These are phyloP conservation scores for Laticauda laticaudata DNA, from an alignment of 2,113 vertebrate genomes.

Conservation along the genomic window DNA sequence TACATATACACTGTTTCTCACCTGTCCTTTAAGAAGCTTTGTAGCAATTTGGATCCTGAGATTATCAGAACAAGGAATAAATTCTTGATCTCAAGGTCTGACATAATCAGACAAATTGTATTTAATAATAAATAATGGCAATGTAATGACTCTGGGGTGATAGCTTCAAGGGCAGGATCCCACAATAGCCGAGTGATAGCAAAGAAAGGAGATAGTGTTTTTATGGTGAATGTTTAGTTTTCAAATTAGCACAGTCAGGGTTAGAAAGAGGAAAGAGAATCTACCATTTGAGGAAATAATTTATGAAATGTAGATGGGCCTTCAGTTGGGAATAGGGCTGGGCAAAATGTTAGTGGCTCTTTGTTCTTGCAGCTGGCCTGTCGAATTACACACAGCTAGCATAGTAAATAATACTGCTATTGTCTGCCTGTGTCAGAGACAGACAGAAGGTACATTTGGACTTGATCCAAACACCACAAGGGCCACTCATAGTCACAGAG, in stretches of 20 bases:
- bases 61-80: constrained; percentile 4
- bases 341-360: constrained; percentile 72
- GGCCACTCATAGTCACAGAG: constrained; percentile 80
- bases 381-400: constrained; percentile 73
- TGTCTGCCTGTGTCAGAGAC: constrained; percentile 79
- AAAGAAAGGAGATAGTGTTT: constrained; percentile 42
- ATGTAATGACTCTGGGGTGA: constrained; percentile 26
- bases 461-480: constrained; percentile 75
- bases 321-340: constrained; percentile 68
- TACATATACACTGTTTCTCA: not conserved
- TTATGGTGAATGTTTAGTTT: constrained; percentile 47
- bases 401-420: constrained; percentile 81
- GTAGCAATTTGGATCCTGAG: constrained; percentile 21
- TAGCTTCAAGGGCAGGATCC: not conserved
- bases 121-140: constrained; percentile 33
- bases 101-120: not conserved
- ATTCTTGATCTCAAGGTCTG: constrained; percentile 17
- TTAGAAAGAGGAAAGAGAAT: constrained; percentile 48
- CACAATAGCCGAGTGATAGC: constrained; percentile 43
- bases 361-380: constrained; percentile 83
- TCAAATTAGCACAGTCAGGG: constrained; percentile 56
- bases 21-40: not conserved
- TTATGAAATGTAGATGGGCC: constrained; percentile 70
- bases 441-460: constrained; percentile 86
- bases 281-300: constrained; percentile 69